These are phyloP conservation scores for Microhierax caerulescens DNA, from an alignment of 2,797 vertebrate species.

Conservation along the genomic window DNA sequence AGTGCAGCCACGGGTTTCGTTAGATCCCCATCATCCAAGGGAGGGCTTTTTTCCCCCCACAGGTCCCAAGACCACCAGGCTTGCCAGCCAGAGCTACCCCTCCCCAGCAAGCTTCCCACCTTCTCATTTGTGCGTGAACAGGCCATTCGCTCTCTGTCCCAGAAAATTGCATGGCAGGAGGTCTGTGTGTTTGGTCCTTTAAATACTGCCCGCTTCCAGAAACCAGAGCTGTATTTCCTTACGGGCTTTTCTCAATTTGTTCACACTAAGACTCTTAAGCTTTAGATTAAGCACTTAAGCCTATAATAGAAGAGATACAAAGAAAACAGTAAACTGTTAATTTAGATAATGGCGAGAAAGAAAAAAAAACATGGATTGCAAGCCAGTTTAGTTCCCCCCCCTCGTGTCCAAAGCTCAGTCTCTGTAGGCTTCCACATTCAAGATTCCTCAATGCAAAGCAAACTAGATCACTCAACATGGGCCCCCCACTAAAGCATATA, in stretches of 20 bases:
- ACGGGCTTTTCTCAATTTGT: neutral
- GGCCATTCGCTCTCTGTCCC: accelerated
- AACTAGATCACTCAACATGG: neutral
- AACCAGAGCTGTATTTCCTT: neutral
- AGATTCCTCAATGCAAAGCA: neutral
- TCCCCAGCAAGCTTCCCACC: neutral
- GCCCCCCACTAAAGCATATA: neutral
- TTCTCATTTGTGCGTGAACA: accelerated
- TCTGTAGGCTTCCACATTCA: neutral
- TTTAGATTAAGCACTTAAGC: conserved; percentile 40
- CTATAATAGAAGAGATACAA: conserved; percentile 11
- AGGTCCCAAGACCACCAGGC: neutral
- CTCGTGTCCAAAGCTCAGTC: neutral
- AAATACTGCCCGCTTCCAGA: accelerated
- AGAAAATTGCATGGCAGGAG: neutral
- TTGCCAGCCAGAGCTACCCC: neutral
- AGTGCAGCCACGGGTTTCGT: neutral
- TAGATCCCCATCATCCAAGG: neutral
- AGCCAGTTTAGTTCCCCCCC: conserved; percentile 11
- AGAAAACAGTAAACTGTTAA: conserved; percentile 36
- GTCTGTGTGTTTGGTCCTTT: neutral
- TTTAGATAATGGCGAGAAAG: conserved; percentile 30
- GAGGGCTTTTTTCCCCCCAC: neutral
- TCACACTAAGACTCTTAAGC: neutral
- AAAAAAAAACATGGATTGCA: neutral